phyloP scores from a whole-genome alignment of 2,797 vertebrate species.

The Oreonectes daqikongensis region DNA sequence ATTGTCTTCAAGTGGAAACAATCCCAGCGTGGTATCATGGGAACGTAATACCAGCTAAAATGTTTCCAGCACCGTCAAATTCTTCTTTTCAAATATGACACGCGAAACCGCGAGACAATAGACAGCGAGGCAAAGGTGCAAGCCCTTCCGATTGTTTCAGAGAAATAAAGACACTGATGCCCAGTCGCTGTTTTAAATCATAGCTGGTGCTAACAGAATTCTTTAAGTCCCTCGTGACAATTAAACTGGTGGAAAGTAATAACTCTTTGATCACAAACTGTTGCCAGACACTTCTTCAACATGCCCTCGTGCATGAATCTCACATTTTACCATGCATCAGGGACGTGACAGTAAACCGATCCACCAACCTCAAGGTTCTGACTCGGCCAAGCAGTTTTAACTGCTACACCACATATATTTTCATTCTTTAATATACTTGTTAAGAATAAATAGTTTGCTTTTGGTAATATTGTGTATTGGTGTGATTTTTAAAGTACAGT shows the following conservation, averaged over 20 bases:
- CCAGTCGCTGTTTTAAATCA: constrained; percentile 45
- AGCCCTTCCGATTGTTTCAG: constrained; percentile 18
- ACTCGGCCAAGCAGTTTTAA: constrained; percentile 21
- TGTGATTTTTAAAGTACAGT: neutral
- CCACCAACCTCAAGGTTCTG: constrained; percentile 36
- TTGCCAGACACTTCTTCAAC: constrained; percentile 47
- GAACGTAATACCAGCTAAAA: constrained; percentile 28
- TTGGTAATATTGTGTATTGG: neutral
- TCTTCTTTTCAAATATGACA: constrained; percentile 32
- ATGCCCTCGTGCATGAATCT: constrained; percentile 45
- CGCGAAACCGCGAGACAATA: constrained; percentile 17
- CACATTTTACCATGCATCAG: constrained; percentile 41
- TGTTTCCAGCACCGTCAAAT: constrained; percentile 31
- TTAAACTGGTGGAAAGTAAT: constrained; percentile 44
- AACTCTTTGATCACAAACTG: constrained; percentile 51
- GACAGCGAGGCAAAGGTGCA: constrained; percentile 38
- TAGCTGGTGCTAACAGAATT: constrained; percentile 38
- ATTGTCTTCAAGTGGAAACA: constrained; percentile 42
- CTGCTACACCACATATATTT: constrained; percentile 1
- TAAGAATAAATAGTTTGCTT: neutral
- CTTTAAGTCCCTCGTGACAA: constrained; percentile 30
- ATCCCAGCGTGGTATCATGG: constrained; percentile 28
- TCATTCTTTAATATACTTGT: neutral
- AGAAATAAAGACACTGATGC: constrained; percentile 11
- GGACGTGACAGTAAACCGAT: constrained; percentile 43